Evolutionary conservation across 2,113 vertebrate species (phyloP), one percentile per base, ranked within the genome.

Genomic region (Oenanthe melanoleuca): DNA sequence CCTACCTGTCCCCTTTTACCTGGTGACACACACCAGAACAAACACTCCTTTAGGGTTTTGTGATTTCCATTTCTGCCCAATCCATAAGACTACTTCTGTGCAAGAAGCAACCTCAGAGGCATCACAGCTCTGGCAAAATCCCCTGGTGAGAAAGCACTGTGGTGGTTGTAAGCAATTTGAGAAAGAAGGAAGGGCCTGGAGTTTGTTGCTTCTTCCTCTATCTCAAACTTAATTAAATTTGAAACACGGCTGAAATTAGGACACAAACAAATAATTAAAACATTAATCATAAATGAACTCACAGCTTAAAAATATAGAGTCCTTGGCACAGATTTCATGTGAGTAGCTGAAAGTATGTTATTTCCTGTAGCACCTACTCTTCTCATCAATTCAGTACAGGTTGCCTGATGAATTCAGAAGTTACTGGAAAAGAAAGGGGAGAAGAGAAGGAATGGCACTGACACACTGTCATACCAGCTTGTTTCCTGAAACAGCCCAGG

Each of bases 181-280:
- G 22, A 67, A 49, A 86, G 20, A 28, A 74, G 11, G n/a, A 69
- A 74, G 24, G 21, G 19, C 26, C 26, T 82, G 66, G 56, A 75
- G 38, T 86, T 93, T 49, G 29, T 18, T 86, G 52, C n/a, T 93
- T 71, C 49, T 31, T 53, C 26, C 28, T n/a, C 5, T 19, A 55
- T 38, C 47, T 59, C 61, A 70, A 74, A 63, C 21, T 61, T 81
- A 92, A 88, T 85, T 74, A 66, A 66, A 55, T 52, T 18, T n/a
- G 63, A 64, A 88, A 67, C 12, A 9, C 14, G 23, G 52, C 34
- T 88, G 53, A 92, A 81, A 72, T 61, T 60, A 90, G 45, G 29
- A 74, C 47, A 47, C 56, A 78, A 86, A 65, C 26, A 37, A 92
- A 69, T 92, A 88, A 94, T 94, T 79, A 71, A 74, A 91, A n/a